Evolutionary conservation across 2,113 vertebrate genomes (phyloP).

Genomic region (Dissostichus mawsoni): DNA sequence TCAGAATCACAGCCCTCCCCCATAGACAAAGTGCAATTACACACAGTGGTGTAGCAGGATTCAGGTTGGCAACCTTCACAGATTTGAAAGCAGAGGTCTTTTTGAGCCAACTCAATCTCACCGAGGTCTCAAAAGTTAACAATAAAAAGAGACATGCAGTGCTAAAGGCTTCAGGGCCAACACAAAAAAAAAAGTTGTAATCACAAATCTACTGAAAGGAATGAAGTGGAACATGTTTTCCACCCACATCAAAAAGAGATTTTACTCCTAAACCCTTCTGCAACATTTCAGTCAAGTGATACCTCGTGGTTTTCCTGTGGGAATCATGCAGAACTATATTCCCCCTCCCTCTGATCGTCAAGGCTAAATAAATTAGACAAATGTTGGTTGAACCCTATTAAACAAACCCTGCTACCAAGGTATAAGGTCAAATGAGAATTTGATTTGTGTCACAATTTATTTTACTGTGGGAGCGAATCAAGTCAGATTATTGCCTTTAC

Average conservation of each 20-base stretch:
- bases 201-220: conserved; percentile 65
- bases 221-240: conserved; percentile 66
- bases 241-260: conserved; percentile 61
- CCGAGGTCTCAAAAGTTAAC: conserved; percentile 72
- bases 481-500: conserved; percentile 5
- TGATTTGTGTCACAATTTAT: conserved; percentile 20
- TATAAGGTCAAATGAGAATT: conserved; percentile 40
- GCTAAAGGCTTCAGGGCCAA: conserved; percentile 60
- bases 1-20: conserved; percentile 50
- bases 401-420: conserved; percentile 39
- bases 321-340: conserved; percentile 44
- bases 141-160: conserved; percentile 60
- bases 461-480: neutral
- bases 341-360: conserved; percentile 42
- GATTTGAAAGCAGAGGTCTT: conserved; percentile 72
- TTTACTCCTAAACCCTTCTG: conserved; percentile 55
- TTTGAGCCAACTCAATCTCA: conserved; percentile 77
- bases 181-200: conserved; percentile 37
- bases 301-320: conserved; percentile 37
- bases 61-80: conserved; percentile 67
- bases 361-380: conserved; percentile 64
- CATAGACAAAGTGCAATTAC: conserved; percentile 62
- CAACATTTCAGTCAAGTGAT: conserved; percentile 63
- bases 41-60: conserved; percentile 61
- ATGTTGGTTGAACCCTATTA: conserved; percentile 46